Conservation (phyloP, 2,113 vertebrate species). For the Leptosomus discolor region DNA sequence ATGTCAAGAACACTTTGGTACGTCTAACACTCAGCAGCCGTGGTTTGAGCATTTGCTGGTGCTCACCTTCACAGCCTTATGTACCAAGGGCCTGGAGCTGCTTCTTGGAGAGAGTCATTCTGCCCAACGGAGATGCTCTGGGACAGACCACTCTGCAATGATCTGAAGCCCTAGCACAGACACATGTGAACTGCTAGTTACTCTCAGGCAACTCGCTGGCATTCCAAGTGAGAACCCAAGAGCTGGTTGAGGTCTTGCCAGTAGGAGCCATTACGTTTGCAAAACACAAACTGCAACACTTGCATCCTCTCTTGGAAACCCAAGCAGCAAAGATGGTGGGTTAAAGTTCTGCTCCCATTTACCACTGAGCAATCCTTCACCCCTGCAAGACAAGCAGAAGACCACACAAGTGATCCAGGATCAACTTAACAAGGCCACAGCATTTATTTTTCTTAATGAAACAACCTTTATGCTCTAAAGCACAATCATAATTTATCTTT, state of each 20-base stretch:
- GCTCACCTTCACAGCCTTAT: not conserved
- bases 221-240: not conserved
- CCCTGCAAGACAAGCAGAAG: not conserved
- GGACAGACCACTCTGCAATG: not conserved
- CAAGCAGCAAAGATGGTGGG: not conserved
- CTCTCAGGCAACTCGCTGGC: not conserved
- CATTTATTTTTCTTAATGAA: not conserved
- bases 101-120: not conserved
- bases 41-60: not conserved
- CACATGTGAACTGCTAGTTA: not conserved
- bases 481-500: not conserved
- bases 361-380: not conserved
- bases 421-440: not conserved
- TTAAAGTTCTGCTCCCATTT: not conserved
- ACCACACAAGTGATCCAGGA: not conserved
- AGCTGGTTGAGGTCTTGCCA: not conserved
- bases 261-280: not conserved
- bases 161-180: not conserved
- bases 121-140: not conserved
- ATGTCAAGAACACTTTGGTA: not conserved
- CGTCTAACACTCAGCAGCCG: not conserved
- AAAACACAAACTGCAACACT: not conserved
- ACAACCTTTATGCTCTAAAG: not conserved
- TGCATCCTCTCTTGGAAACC: not conserved
- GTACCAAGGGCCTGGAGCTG: not conserved